These are phyloP conservation scores for Oxyruncus cristatus DNA, from an alignment of 2,113 vertebrate species.

Conservation along the genomic window DNA sequence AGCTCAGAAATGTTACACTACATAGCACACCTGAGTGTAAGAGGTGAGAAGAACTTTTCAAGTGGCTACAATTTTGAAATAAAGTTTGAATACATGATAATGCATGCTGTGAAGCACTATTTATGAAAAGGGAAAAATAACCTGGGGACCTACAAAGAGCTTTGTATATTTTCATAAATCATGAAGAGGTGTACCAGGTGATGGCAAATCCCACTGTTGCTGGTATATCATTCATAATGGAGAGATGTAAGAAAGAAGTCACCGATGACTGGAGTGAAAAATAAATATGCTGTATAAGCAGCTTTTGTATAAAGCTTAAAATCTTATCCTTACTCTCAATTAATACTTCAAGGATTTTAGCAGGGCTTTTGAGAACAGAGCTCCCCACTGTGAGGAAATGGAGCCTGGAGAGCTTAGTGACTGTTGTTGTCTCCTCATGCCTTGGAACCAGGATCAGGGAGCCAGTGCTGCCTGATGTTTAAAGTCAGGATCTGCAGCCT, in stretches of 20 bases:
- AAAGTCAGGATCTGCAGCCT: not conserved
- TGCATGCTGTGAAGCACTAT: not conserved
- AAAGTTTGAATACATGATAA: not conserved
- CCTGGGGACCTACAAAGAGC: not conserved
- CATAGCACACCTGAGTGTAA: not conserved
- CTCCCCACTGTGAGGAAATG: not conserved
- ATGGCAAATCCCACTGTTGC: not conserved
- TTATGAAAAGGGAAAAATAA: not conserved
- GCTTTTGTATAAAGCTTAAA: not conserved
- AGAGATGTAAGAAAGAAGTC: not conserved
- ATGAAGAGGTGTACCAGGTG: not conserved
- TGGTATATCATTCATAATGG: not conserved
- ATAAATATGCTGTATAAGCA: not conserved
- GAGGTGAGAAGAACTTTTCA: not conserved
- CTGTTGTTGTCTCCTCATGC: rapidly evolving
- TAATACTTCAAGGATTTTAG: not conserved
- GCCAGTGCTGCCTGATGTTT: not conserved
- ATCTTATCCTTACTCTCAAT: not conserved
- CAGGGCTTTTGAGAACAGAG: not conserved
- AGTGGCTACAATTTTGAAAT: not conserved
- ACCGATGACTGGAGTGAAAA: not conserved
- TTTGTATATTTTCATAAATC: not conserved
- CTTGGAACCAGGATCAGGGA: not conserved
- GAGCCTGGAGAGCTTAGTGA: not conserved
- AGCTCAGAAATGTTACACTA: not conserved